Evolutionary conservation across 1,140 invertebrate species (phyloP).

Genomic region (Anoplophora glabripennis): DNA sequence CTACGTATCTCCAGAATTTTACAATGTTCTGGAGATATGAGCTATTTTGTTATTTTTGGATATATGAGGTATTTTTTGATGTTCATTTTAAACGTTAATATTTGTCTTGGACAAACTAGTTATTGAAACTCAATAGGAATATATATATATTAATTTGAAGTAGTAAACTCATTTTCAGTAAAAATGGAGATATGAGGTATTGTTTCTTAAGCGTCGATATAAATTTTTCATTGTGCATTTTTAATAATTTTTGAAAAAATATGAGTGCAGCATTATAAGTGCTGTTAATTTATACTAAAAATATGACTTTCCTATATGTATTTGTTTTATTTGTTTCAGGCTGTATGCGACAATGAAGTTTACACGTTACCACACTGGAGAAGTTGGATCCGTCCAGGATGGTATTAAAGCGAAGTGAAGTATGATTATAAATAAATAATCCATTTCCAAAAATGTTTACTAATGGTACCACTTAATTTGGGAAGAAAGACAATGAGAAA

Average conservation of each 20-base stretch:
- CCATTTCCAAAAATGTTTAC: not conserved
- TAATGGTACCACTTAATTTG: conserved; percentile 2
- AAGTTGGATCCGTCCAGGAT: not conserved
- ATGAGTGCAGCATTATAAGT: no score
- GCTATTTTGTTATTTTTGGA: not conserved
- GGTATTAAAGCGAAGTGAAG: conserved; percentile 2
- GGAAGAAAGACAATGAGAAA: not conserved
- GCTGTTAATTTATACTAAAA: no score
- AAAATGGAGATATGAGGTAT: conserved; percentile 7
- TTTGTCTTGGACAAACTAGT: not conserved
- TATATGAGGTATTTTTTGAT: conserved; percentile 1
- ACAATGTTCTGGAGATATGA: not conserved
- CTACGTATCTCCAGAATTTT: no score
- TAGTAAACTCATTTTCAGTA: conserved; percentile 1
- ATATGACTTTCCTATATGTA: no score
- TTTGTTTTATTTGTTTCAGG: not conserved
- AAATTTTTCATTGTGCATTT: no score
- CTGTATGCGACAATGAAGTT: not conserved
- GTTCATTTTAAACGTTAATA: not conserved
- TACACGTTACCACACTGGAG: not conserved
- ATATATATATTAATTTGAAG: not conserved
- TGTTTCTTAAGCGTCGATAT: conserved; percentile 10
- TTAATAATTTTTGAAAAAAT: no score
- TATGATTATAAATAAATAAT: not conserved
- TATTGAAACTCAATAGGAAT: not conserved